Conservation (phyloP, 2,797 vertebrate genomes). For the Pteropus rufus region DNA sequence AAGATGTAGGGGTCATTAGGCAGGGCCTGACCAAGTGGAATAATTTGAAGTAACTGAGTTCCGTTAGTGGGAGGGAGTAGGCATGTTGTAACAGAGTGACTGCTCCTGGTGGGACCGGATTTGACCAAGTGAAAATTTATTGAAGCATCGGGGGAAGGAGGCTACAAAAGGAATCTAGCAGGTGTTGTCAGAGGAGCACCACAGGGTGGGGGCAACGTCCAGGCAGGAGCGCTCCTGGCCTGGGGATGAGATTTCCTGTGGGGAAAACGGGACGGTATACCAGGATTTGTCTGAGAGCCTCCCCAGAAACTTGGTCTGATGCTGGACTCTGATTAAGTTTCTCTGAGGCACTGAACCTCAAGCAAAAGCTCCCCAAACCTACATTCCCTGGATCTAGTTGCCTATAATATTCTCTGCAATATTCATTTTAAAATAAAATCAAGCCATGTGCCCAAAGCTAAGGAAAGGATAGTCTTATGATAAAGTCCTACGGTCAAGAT, state of each 20-base stretch:
- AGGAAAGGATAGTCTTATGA: not conserved
- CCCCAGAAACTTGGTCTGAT: no score
- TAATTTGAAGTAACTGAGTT: no score
- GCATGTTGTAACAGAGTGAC: not conserved
- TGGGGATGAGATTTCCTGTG: not conserved
- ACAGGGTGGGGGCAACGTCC: not conserved
- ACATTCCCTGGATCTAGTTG: not conserved
- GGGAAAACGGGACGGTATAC: not conserved
- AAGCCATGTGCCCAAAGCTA: not conserved
- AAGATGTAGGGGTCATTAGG: fast-evolving
- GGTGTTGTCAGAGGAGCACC: not conserved
- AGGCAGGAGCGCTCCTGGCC: fast-evolving
- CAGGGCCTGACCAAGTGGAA: not conserved
- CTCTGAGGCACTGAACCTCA: not conserved
- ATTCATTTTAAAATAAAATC: not conserved
- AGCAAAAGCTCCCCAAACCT: not conserved
- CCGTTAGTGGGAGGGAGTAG: not conserved
- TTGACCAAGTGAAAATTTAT: not conserved
- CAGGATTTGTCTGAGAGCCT: no score
- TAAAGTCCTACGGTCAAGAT: not conserved
- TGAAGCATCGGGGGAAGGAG: not conserved
- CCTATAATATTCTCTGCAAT: fast-evolving
- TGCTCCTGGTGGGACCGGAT: not conserved
- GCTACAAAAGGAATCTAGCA: not conserved
- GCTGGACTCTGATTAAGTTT: not conserved